A percentile compares a stretch with the other conserved stretches of the same genome.
Evolutionary conservation across 2,888 invertebrate genomes (phyloP).

Genomic region (Hofmannophila pseudospretella): DNA sequence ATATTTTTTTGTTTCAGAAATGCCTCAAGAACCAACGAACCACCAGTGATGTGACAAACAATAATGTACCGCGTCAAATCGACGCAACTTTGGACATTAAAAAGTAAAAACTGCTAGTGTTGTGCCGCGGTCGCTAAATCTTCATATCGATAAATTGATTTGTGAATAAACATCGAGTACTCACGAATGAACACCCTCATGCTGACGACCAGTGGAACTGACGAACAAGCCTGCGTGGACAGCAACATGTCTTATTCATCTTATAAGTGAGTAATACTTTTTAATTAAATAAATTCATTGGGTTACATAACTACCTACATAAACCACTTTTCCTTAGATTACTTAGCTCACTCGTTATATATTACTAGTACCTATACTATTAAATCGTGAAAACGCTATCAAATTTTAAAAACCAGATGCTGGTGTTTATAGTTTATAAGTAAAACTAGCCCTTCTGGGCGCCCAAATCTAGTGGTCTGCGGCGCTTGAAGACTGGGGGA

Average conservation of each 20-base stretch:
- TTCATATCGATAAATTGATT: constrained; percentile 24
- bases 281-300: no score
- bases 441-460: no score
- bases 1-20: constrained; percentile 44
- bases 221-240: constrained; percentile 67
- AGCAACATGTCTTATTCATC: constrained; percentile 69
- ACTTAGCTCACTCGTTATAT: no score
- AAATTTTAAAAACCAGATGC: no score
- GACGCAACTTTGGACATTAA: constrained; percentile 45
- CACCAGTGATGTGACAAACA: constrained; percentile 57
- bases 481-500: no score
- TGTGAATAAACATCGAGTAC: constrained; percentile 2
- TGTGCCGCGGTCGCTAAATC: constrained; percentile 27
- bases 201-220: constrained; percentile 66
- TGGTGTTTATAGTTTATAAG: no score
- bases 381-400: no score
- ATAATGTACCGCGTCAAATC: constrained; percentile 43
- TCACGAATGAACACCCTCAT: constrained; percentile 70
- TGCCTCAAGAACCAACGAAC: constrained; percentile 28
- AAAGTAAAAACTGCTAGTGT: constrained; percentile 37
- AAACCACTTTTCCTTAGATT: neutral
- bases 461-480: no score
- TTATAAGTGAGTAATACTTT: constrained; percentile 59
- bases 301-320: no score
- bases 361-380: no score